phyloP scores from a whole-genome alignment of 1,140 invertebrate genomes.

The Dufourea novaeangliae region DNA sequence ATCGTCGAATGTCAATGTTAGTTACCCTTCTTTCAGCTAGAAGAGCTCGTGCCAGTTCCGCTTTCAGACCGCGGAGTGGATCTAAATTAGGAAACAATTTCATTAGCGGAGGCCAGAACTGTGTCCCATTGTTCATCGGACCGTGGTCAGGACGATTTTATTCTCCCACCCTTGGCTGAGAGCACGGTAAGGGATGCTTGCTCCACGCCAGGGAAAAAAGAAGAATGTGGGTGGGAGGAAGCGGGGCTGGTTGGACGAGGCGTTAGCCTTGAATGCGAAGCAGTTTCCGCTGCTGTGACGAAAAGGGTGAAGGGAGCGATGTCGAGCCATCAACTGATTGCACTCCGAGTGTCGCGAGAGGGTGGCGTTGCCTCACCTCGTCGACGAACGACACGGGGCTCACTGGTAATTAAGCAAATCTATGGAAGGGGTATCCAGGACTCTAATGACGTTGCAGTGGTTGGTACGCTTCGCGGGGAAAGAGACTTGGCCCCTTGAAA shows the following conservation, averaged over 20 bases:
- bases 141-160: slow-evolving; percentile 44
- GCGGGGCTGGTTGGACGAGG: too few relatives aligned
- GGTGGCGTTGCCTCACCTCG: neutral
- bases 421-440: slow-evolving; percentile 17
- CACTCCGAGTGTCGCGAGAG: slow-evolving; percentile 26
- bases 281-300: slow-evolving; percentile 12
- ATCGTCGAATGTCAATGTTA: slow-evolving; percentile 56
- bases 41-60: slow-evolving; percentile 34
- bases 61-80: slow-evolving; percentile 47
- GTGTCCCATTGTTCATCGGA: slow-evolving; percentile 49
- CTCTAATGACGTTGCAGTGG: neutral
- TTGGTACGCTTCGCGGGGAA: neutral
- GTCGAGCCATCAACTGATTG: slow-evolving; percentile 63
- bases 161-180: slow-evolving; percentile 43
- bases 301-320: slow-evolving; percentile 23
- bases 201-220: slow-evolving; percentile 1
- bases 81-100: slow-evolving; percentile 69
- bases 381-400: neutral
- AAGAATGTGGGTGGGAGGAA: too few relatives aligned
- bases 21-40: slow-evolving; percentile 29
- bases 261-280: slow-evolving; percentile 42
- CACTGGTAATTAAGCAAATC: slow-evolving; percentile 51
- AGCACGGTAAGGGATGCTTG: slow-evolving; percentile 4
- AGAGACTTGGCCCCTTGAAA: neutral
- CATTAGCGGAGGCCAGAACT: slow-evolving; percentile 54